Conservation (phyloP, 2,888 invertebrate genomes). For the Lypha dubia region DNA sequence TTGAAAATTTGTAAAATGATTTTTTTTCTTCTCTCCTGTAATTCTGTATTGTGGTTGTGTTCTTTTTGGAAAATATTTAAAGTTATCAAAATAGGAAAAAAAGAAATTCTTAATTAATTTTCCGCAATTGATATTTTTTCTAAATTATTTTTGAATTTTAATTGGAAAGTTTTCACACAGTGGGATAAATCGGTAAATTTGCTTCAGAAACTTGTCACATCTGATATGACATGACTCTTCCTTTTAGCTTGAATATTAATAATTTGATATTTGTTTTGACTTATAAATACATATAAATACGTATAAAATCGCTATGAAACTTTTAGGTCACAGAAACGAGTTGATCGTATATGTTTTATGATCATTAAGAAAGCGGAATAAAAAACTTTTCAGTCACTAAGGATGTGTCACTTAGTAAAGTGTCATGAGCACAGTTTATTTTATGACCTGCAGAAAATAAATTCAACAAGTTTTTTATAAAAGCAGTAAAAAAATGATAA, state of each 20-base stretch:
- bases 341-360: constrained; percentile 52
- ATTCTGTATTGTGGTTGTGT: neutral
- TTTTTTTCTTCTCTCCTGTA: neutral
- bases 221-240: neutral
- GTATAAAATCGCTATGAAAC: neutral
- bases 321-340: constrained; percentile 3
- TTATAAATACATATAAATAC: too few relatives aligned
- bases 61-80: too few relatives aligned
- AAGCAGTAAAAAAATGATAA: neutral
- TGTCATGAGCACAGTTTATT: neutral
- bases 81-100: too few relatives aligned
- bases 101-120: too few relatives aligned
- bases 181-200: too few relatives aligned
- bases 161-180: too few relatives aligned
- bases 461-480: neutral
- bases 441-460: constrained; percentile 9
- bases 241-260: too few relatives aligned
- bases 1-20: neutral
- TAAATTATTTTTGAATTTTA: too few relatives aligned
- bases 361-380: neutral
- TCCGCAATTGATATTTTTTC: too few relatives aligned
- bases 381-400: constrained; percentile 18
- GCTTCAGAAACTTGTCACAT: neutral
- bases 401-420: constrained; percentile 30
- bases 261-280: neutral